These are phyloP conservation scores for Mus spicilegus DNA, from an alignment of 2,113 vertebrate genomes.

Conservation along the genomic window DNA sequence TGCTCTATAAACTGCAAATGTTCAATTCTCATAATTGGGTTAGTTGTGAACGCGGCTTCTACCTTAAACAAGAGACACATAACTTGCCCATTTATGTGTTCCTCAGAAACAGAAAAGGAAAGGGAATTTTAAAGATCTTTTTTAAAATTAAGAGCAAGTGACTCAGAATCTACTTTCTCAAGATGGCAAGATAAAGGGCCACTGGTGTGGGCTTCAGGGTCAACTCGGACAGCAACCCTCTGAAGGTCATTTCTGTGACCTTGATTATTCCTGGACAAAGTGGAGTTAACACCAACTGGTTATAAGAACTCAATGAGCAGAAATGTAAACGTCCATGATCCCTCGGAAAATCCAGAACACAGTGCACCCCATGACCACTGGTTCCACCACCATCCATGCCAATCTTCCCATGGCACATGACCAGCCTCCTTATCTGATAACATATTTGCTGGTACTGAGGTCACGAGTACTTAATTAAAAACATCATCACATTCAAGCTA, in stretches of 20 bases:
- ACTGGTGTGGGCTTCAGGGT: not conserved
- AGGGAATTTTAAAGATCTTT: not conserved
- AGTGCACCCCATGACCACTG: not conserved
- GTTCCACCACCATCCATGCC: not conserved
- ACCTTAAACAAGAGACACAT: not conserved
- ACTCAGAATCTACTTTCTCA: constrained; percentile 6
- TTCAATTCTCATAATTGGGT: not conserved
- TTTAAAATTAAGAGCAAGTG: not conserved
- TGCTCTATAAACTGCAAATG: not conserved
- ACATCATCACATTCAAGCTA: not conserved
- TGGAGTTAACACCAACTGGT: not conserved
- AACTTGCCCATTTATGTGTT: constrained; percentile 4
- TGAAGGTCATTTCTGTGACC: constrained; percentile 2
- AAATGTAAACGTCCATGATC: not conserved
- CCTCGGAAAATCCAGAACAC: not conserved
- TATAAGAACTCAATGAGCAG: not conserved
- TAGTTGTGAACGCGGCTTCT: not conserved
- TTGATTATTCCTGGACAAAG: not conserved
- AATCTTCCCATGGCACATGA: not conserved
- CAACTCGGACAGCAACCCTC: not conserved
- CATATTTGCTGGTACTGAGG: not conserved
- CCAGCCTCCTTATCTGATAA: constrained; percentile 7
- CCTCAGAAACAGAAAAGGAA: not conserved
- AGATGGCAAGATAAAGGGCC: not conserved
- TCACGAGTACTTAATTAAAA: not conserved